These are phyloP conservation scores for Scolopax rusticola DNA, from an alignment of 2,797 vertebrate genomes.

Conservation along the genomic window DNA sequence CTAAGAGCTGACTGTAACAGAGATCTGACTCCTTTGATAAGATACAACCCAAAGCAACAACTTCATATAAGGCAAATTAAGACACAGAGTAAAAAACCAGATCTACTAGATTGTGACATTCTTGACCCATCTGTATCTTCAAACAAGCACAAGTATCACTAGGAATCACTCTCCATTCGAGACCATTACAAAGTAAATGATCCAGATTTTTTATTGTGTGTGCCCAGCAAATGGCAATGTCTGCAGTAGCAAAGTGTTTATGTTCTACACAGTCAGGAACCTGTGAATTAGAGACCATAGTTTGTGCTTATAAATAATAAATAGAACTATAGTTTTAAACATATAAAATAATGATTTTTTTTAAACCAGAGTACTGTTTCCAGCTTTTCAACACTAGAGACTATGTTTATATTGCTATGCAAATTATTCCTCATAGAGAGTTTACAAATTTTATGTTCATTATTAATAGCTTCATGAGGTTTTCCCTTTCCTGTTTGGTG, in stretches of 20 bases:
- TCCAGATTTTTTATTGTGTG: neutral
- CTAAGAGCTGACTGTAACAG: neutral
- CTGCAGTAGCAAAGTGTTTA: neutral
- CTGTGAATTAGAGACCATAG: slow-evolving; percentile 45
- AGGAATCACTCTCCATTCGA: neutral
- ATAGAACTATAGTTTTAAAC: slow-evolving; percentile 59
- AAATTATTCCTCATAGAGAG: slow-evolving; percentile 82
- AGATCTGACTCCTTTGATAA: neutral
- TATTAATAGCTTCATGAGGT: slow-evolving; percentile 82
- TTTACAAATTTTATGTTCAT: slow-evolving; percentile 83
- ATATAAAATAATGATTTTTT: slow-evolving; percentile 62
- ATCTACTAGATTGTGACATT: neutral
- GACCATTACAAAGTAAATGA: neutral
- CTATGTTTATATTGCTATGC: slow-evolving; percentile 81
- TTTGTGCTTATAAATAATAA: slow-evolving; percentile 80
- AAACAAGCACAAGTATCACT: neutral
- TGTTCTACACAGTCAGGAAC: neutral
- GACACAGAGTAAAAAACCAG: neutral
- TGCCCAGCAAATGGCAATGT: neutral
- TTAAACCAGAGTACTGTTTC: slow-evolving; percentile 52
- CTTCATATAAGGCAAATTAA: neutral
- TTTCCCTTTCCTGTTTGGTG: slow-evolving; percentile 72
- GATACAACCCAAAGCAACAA: neutral
- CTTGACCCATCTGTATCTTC: neutral
- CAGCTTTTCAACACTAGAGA: slow-evolving; percentile 66